Evolutionary conservation across 2,888 invertebrate genomes (phyloP).

Genomic region (Gastracanthus pulcherrimus): DNA sequence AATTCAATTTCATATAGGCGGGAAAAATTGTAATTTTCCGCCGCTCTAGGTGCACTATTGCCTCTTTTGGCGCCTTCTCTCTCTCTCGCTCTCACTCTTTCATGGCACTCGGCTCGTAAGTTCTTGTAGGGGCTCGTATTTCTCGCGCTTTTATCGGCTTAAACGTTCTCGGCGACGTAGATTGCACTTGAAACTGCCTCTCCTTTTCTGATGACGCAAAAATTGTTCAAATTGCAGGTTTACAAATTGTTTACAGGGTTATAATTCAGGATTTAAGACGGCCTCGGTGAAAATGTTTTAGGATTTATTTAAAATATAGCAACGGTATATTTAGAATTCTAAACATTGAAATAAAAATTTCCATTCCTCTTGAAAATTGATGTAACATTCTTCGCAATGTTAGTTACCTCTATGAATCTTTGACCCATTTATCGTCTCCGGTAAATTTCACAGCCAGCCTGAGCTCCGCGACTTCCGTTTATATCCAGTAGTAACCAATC

Average conservation of each 20-base stretch:
- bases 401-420: too few species aligned
- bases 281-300: too few species aligned
- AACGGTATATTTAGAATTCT: too few species aligned
- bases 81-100: background rate
- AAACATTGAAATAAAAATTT: too few species aligned
- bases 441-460: too few species aligned
- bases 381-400: too few species aligned
- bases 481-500: too few species aligned
- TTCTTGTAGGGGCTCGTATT: slow-evolving; percentile 16
- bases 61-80: background rate
- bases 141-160: slow-evolving; percentile 42
- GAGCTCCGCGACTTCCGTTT: too few species aligned
- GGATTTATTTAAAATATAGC: too few species aligned
- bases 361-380: too few species aligned
- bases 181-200: slow-evolving; percentile 19
- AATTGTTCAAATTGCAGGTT: slow-evolving; percentile 1
- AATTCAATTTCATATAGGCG: slow-evolving; percentile 65
- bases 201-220: background rate
- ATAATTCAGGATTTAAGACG: too few species aligned
- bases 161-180: slow-evolving; percentile 26
- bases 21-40: slow-evolving; percentile 65
- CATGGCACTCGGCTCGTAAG: background rate
- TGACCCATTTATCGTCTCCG: too few species aligned
- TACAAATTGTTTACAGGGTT: slow-evolving; percentile 14
- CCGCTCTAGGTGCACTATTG: slow-evolving; percentile 28